Conservation (phyloP, 2,797 vertebrate species). For the Heterohyrax brucei region DNA sequence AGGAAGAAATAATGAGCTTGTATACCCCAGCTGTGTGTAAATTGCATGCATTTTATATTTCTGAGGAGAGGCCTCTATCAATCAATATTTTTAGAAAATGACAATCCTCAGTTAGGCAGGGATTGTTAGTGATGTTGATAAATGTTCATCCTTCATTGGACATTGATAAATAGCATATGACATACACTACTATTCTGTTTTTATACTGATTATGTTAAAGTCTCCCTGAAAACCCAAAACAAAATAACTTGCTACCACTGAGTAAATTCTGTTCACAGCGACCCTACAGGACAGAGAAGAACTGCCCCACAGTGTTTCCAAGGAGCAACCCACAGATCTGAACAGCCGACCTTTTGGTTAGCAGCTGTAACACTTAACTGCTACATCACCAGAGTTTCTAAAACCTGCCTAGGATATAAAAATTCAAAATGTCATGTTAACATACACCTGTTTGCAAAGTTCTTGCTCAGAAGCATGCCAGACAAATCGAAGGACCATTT, state of each 20-base stretch:
- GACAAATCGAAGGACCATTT: not conserved
- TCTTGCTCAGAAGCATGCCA: constrained; percentile 57
- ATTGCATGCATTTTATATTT: constrained; percentile 70
- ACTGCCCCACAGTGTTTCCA: too few species aligned
- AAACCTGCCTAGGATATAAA: constrained; percentile 61
- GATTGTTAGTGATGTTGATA: constrained; percentile 64
- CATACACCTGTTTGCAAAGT: constrained; percentile 51
- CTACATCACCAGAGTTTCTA: too few species aligned
- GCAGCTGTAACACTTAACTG: too few species aligned
- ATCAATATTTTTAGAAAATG: constrained; percentile 75
- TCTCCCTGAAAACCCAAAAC: not conserved
- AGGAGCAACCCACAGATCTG: too few species aligned
- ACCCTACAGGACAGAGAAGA: too few species aligned
- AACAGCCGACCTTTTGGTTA: too few species aligned
- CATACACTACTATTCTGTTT: constrained; percentile 47
- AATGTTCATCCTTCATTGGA: constrained; percentile 71
- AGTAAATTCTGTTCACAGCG: too few species aligned
- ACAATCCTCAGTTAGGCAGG: constrained; percentile 66
- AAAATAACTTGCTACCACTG: too few species aligned
- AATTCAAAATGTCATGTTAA: constrained; percentile 61
- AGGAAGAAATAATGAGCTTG: constrained; percentile 72
- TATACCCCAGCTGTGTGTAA: constrained; percentile 65
- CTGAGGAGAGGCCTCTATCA: constrained; percentile 64
- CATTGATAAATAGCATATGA: constrained; percentile 64
- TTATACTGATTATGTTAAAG: constrained; percentile 59